Conservation (phyloP, 2,888 invertebrate species). For the Gymnoscelis rufifasciata region DNA sequence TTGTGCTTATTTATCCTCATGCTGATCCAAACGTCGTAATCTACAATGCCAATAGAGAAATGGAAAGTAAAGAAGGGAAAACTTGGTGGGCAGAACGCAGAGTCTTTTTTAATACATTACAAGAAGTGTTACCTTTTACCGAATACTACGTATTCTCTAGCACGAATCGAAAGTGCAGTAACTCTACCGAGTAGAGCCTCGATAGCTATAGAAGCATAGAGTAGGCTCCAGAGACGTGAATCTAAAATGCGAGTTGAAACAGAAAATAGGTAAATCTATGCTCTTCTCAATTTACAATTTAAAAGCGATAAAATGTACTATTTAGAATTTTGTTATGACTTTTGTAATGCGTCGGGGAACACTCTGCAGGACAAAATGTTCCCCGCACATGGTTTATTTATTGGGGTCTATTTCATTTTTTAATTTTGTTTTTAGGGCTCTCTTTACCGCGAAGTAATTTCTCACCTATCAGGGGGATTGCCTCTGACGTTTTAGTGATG, state of each 20-base stretch:
- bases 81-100: conserved; percentile 35
- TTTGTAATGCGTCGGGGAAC: conserved; percentile 61
- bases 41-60: conserved; percentile 39
- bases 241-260: conserved; percentile 60
- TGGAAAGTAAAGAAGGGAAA: conserved; percentile 36
- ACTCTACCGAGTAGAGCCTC: conserved; percentile 59
- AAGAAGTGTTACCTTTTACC: conserved; percentile 51
- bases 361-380: conserved; percentile 58
- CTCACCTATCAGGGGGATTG: conserved; percentile 98
- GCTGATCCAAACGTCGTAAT: conserved; percentile 43
- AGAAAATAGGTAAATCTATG: conserved; percentile 55
- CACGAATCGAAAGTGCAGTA: conserved; percentile 59
- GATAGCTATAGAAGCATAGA: conserved; percentile 53
- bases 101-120: conserved; percentile 70
- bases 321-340: conserved; percentile 61
- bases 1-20: conserved; percentile 53
- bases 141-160: conserved; percentile 44
- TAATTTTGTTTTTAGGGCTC: conserved; percentile 35
- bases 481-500: conserved; percentile 99
- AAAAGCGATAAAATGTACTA: conserved; percentile 61
- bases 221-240: conserved; percentile 47
- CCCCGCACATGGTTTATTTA: conserved; percentile 49
- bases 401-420: conserved; percentile 39
- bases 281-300: conserved; percentile 45
- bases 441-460: conserved; percentile 48